Conservation (phyloP, 2,113 vertebrate genomes). For the Onychostruthus taczanowskii region DNA sequence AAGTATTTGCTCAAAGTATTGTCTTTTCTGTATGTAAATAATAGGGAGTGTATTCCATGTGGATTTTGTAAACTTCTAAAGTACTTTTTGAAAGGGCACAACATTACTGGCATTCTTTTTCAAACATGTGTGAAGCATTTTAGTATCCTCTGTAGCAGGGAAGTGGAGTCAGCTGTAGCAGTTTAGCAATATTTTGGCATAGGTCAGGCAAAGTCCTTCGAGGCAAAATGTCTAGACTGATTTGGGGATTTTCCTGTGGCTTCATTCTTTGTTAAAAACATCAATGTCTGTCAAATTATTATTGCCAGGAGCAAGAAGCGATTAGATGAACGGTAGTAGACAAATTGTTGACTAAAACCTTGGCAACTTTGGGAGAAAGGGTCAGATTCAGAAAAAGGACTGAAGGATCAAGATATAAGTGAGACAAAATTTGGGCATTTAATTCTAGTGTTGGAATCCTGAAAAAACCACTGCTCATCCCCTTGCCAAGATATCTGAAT, state of each 20-base stretch:
- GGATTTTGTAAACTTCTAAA: constrained; percentile 54
- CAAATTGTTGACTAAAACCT: constrained; percentile 21
- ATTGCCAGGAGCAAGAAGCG: not conserved
- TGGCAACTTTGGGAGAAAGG: not conserved
- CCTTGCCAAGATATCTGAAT: not conserved
- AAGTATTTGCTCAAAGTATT: constrained; percentile 24
- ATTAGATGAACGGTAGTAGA: constrained; percentile 21
- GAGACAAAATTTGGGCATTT: not conserved
- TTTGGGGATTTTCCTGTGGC: constrained; percentile 48
- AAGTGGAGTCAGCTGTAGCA: constrained; percentile 54
- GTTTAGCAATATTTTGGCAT: constrained; percentile 32
- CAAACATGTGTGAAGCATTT: constrained; percentile 46
- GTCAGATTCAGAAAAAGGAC: not conserved
- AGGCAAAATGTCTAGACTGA: constrained; percentile 61
- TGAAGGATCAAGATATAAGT: not conserved
- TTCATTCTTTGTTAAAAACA: constrained; percentile 36
- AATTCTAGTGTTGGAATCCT: not conserved
- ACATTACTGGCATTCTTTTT: constrained; percentile 36
- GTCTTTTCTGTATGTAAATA: constrained; percentile 48
- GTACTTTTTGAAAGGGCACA: constrained; percentile 32
- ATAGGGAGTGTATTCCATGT: constrained; percentile 18
- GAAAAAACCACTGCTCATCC: not conserved
- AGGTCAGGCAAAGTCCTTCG: constrained; percentile 34
- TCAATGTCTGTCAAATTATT: constrained; percentile 27
- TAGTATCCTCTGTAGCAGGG: not conserved